Conservation (phyloP, 2,888 invertebrate species). For the Limenitis arthemis region DNA sequence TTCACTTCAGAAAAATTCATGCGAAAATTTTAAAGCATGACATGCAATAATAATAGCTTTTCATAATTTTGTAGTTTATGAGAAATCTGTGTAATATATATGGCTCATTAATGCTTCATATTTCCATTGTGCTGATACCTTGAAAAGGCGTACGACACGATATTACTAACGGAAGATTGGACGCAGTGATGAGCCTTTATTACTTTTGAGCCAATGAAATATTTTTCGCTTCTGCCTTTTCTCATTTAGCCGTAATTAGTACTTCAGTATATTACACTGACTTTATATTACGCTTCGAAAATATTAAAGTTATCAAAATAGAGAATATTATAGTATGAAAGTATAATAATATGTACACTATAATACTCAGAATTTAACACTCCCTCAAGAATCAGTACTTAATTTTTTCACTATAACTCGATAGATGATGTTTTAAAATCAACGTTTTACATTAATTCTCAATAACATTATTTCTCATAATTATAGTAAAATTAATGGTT, state of each 20-base stretch:
- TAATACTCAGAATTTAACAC: too few relatives aligned
- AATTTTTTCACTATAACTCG: too few relatives aligned
- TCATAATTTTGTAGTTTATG: constrained; percentile 4
- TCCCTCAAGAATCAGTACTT: too few relatives aligned
- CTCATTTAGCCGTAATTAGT: constrained; percentile 10
- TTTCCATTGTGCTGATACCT: constrained; percentile 9
- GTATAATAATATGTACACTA: too few relatives aligned
- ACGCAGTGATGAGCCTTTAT: constrained; percentile 19
- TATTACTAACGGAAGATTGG: constrained; percentile 17
- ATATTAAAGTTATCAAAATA: neutral
- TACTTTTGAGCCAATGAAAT: constrained; percentile 17
- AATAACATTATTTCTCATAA: too few relatives aligned
- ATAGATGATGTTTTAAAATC: too few relatives aligned
- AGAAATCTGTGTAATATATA: constrained; percentile 7
- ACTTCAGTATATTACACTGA: constrained; percentile 1
- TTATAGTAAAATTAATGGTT: too few relatives aligned
- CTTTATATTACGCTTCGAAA: neutral
- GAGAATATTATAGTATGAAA: too few relatives aligned
- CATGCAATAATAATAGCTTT: neutral
- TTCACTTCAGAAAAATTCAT: neutral
- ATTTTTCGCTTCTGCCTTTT: constrained; percentile 8
- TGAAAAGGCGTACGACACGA: constrained; percentile 14
- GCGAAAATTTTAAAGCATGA: neutral
- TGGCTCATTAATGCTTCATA: constrained; percentile 10
- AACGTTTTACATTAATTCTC: too few relatives aligned